Evolutionary conservation across 1,140 invertebrate species (phyloP).

Genomic region (Eufriesea mexicana): DNA sequence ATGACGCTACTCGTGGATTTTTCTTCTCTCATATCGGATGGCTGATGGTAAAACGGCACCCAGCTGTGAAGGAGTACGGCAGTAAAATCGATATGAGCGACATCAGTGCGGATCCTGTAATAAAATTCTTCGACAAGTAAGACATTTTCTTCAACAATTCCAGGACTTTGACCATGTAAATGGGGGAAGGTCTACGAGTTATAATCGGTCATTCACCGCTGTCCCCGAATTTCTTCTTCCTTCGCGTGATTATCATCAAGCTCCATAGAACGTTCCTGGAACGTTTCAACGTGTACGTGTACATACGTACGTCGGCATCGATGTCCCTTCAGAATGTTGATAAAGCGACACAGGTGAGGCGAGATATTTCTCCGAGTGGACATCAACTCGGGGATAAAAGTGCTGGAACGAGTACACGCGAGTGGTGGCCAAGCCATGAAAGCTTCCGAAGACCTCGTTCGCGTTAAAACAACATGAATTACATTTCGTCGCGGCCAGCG

Average conservation of each 20-base stretch:
- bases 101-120: conserved; percentile 88
- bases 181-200: neutral
- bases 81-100: conserved; percentile 89
- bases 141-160: conserved; percentile 22
- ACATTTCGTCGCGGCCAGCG: neutral
- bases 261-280: neutral
- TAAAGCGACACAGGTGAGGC: neutral
- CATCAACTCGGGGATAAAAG: neutral
- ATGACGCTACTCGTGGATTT: conserved; percentile 90
- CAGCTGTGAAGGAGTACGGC: conserved; percentile 85
- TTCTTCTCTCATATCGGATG: conserved; percentile 94
- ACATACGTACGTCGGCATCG: too few relatives aligned
- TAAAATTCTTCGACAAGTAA: conserved; percentile 88
- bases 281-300: too few relatives aligned
- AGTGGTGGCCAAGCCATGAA: neutral
- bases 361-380: neutral
- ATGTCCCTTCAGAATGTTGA: neutral
- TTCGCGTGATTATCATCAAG: neutral
- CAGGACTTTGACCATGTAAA: neutral
- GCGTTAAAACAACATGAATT: neutral
- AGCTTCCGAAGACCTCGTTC: neutral
- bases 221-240: too few relatives aligned
- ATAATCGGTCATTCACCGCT: neutral
- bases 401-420: neutral
- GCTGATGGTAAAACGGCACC: conserved; percentile 90